These are phyloP conservation scores for Monopterus albus DNA, from an alignment of 2,113 vertebrate species.

Conservation along the genomic window DNA sequence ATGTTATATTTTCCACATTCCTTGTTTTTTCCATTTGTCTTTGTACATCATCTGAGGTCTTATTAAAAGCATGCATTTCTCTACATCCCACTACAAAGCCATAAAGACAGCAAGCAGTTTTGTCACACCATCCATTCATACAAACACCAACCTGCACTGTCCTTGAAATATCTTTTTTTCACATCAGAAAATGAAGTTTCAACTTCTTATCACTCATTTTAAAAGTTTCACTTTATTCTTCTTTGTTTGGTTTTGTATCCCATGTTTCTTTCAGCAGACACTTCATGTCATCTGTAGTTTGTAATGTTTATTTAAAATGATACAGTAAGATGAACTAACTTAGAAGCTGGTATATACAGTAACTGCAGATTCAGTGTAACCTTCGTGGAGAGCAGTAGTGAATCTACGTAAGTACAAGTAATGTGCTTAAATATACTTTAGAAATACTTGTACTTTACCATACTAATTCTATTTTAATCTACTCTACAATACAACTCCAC, in stretches of 20 bases:
- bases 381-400: neutral
- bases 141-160: slow-evolving; percentile 31
- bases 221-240: slow-evolving; percentile 9
- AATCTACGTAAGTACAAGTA: neutral
- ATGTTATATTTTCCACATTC: neutral
- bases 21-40: slow-evolving; percentile 14
- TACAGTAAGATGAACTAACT: neutral
- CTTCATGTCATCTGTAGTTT: neutral
- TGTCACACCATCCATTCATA: slow-evolving; percentile 2
- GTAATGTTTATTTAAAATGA: neutral
- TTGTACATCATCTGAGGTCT: slow-evolving; percentile 21
- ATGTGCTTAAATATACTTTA: too few species aligned
- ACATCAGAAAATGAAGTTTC: slow-evolving; percentile 29
- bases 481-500: too few species aligned
- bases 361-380: neutral
- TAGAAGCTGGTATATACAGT: neutral
- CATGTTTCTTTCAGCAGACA: neutral
- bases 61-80: slow-evolving; percentile 31
- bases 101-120: slow-evolving; percentile 31
- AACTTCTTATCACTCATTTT: neutral
- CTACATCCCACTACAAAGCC: slow-evolving; percentile 26
- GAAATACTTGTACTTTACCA: neutral
- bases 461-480: neutral
- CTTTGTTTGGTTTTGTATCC: neutral
- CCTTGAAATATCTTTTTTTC: slow-evolving; percentile 48